Conservation (phyloP, 1,140 invertebrate species). For the Drosophila tristis region DNA sequence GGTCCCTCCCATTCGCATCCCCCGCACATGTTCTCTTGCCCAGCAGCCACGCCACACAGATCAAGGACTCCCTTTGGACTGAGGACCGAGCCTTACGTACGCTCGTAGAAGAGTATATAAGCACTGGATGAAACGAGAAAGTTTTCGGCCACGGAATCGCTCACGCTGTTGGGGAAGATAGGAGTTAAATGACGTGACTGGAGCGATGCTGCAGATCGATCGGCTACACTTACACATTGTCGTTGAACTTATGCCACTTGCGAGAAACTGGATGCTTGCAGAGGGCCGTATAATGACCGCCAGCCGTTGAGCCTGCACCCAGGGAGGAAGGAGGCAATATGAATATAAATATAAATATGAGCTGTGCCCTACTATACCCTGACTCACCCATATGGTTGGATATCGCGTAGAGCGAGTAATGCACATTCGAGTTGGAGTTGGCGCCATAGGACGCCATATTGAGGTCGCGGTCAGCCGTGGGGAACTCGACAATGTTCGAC, state of each 20-base stretch:
- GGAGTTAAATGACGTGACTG: neutral
- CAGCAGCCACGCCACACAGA: too few species aligned
- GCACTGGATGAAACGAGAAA: slow-evolving; percentile 92
- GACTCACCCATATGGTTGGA: slow-evolving; percentile 91
- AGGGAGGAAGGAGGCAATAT: neutral
- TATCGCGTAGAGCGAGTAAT: slow-evolving; percentile 95
- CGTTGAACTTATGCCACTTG: slow-evolving; percentile 97
- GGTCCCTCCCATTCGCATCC: neutral
- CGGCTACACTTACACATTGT: slow-evolving; percentile 88
- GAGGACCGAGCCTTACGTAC: slow-evolving; percentile 84
- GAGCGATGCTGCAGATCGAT: neutral
- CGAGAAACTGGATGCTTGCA: slow-evolving; percentile 94
- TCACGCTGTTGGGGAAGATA: slow-evolving; percentile 83
- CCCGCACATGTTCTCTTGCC: too few species aligned
- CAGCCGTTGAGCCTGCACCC: slow-evolving; percentile 92
- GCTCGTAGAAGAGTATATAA: slow-evolving; percentile 97
- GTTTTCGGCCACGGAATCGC: slow-evolving; percentile 85
- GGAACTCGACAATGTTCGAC: slow-evolving; percentile 93
- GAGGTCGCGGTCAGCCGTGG: slow-evolving; percentile 88
- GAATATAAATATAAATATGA: slow-evolving; percentile 7
- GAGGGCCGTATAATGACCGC: slow-evolving; percentile 97
- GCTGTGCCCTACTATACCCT: too few species aligned
- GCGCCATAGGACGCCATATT: slow-evolving; percentile 94
- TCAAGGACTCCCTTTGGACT: neutral
- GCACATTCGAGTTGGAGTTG: slow-evolving; percentile 85